phyloP scores from a whole-genome alignment of 1,140 invertebrate genomes.

The Calephelis nemesis region DNA sequence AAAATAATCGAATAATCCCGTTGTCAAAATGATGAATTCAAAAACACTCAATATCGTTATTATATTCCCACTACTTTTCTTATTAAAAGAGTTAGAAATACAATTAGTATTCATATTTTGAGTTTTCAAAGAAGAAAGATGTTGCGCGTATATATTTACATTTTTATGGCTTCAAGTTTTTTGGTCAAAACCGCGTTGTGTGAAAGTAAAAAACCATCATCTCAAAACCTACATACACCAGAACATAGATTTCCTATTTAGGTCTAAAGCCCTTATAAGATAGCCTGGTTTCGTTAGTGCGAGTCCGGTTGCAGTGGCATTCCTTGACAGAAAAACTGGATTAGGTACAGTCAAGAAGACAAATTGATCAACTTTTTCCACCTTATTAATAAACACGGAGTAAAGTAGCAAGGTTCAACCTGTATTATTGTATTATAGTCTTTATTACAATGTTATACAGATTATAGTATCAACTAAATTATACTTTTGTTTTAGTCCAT shows the following conservation, averaged over 20 bases:
- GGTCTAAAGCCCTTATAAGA: constrained; percentile 23
- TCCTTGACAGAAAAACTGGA: constrained; percentile 16
- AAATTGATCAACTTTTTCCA: constrained; percentile 2
- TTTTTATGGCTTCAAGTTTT: neutral
- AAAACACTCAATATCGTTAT: no score
- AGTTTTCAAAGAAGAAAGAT: no score
- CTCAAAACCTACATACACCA: constrained; percentile 15
- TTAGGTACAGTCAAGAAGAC: constrained; percentile 7
- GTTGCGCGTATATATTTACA: neutral
- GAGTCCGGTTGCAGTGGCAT: constrained; percentile 9
- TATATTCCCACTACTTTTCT: no score
- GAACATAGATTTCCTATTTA: constrained; percentile 20
- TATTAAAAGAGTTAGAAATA: no score
- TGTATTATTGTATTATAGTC: no score
- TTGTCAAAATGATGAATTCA: no score
- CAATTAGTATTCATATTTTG: no score
- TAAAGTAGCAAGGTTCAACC: neutral
- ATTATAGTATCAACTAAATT: no score
- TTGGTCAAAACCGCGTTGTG: neutral
- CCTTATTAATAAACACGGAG: no score
- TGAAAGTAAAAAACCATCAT: constrained; percentile 6
- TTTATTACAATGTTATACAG: no score
- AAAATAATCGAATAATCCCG: no score
- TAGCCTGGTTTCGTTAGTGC: constrained; percentile 23
- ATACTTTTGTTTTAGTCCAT: no score